Conservation (phyloP, 30 jellyfish, hydroid and myxozoan genomes). For the Pelagia noctiluca region DNA sequence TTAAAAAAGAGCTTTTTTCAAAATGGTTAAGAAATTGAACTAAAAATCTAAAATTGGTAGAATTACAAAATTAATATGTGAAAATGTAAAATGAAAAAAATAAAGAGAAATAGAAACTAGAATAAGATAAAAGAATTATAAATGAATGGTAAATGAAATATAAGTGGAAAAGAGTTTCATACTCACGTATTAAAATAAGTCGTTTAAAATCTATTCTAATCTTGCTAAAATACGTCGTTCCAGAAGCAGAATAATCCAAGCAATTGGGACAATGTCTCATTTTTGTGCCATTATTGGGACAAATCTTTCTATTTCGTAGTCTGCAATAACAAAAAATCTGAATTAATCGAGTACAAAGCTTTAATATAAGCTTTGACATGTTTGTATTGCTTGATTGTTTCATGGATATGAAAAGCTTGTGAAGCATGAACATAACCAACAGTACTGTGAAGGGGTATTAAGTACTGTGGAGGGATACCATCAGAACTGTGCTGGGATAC, state of each 20-base stretch:
- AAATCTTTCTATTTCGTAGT: constrained; percentile 57
- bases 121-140: not conserved
- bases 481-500: not conserved
- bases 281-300: constrained; percentile 91
- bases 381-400: no score
- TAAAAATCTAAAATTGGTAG: no score
- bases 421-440: no score
- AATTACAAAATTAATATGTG: no score
- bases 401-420: no score
- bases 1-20: no score
- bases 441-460: no score
- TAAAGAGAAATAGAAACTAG: not conserved
- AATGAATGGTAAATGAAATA: not conserved
- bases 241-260: constrained; percentile 96
- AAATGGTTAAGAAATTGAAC: not conserved
- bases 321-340: constrained; percentile 29
- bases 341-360: no score
- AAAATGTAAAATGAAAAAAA: no score
- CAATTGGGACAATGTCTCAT: constrained; percentile 77
- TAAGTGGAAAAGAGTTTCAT: not conserved
- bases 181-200: constrained; percentile 87
- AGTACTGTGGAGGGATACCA: no score
- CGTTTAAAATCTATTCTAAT: constrained; percentile 86
- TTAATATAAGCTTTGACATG: no score
- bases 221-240: constrained; percentile 93